Conservation (phyloP, 2,888 invertebrate genomes). For the Tipula vernalis region DNA sequence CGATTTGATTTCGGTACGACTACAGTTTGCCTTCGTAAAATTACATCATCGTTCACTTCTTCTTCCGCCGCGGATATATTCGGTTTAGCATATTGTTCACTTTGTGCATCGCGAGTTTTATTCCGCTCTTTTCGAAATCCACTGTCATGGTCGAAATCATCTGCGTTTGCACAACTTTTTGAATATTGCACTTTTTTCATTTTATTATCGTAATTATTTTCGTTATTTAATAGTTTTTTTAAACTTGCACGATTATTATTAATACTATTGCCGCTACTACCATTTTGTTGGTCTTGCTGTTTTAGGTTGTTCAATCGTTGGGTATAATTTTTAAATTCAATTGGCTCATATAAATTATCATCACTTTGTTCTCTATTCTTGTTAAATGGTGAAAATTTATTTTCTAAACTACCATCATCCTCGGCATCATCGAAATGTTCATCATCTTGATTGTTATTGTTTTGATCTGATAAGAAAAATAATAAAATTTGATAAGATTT, state of each 20-base stretch:
- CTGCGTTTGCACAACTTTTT: not conserved
- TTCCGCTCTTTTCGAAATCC: not conserved
- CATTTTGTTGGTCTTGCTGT: not conserved
- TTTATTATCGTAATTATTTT: not conserved
- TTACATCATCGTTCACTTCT: not conserved
- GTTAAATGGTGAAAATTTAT: not conserved
- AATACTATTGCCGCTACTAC: not conserved
- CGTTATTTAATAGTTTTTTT: not conserved
- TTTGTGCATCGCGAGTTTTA: not conserved
- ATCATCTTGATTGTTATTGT: not conserved
- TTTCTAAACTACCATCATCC: not conserved
- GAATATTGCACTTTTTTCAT: not conserved
- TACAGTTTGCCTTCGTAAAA: not conserved
- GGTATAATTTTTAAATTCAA: not conserved
- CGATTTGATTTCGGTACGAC: not conserved
- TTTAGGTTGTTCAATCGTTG: not conserved
- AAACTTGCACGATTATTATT: not conserved
- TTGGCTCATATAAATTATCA: not conserved
- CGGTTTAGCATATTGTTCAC: not conserved
- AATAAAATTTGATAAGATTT: not conserved
- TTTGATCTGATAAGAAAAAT: not conserved
- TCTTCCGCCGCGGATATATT: not conserved
- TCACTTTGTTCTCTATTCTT: not conserved
- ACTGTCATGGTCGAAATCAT: not conserved
- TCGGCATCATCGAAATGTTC: not conserved